Evolutionary conservation across 2,113 vertebrate species (phyloP).

Genomic region (Ciconia maguari): DNA sequence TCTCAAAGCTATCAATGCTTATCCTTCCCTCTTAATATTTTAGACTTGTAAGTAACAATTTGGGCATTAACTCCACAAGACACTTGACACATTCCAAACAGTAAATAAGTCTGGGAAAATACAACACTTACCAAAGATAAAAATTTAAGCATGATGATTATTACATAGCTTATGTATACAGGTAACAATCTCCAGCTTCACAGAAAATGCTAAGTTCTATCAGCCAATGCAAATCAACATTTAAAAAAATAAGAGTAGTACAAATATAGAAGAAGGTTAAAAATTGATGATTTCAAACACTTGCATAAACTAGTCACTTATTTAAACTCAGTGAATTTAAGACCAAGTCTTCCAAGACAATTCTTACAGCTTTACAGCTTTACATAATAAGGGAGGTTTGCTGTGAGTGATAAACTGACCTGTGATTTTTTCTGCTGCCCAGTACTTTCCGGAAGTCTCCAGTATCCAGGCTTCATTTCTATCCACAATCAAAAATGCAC

Average conservation of each 20-base stretch:
- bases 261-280: background rate
- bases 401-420: conserved; percentile 59
- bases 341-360: background rate
- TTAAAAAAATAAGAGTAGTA: background rate
- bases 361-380: background rate
- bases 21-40: background rate
- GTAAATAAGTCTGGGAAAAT: background rate
- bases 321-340: background rate
- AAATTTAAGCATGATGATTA: background rate
- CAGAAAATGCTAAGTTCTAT: background rate
- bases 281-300: background rate
- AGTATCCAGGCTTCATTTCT: conserved; percentile 79
- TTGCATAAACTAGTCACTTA: background rate
- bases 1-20: background rate
- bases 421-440: conserved; percentile 81
- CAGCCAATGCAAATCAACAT: background rate
- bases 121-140: background rate
- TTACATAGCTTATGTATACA: background rate
- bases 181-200: background rate
- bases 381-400: background rate
- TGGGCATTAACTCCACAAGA: background rate
- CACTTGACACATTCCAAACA: background rate
- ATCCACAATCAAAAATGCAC: conserved; percentile 78
- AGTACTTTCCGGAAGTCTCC: conserved; percentile 80
- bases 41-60: background rate